Percentiles rank a stretch among this genome's conserved stretches.
phyloP scores from a whole-genome alignment of 1,140 invertebrate genomes.

The Drosophila hydei region DNA sequence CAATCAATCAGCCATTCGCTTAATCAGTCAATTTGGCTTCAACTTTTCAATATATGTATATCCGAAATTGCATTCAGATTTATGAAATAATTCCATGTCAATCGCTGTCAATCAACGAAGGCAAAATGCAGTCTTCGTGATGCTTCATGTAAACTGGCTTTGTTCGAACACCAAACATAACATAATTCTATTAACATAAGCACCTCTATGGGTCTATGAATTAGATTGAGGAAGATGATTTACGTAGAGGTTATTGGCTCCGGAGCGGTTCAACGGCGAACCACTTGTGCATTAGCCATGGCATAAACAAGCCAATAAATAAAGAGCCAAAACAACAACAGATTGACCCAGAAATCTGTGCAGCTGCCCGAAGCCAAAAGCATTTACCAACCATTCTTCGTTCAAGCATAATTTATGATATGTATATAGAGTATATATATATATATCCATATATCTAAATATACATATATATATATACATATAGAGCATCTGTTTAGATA shows the following conservation, averaged over 20 bases:
- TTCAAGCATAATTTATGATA: conserved; percentile 9
- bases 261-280: conserved; percentile 2
- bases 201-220: too few species aligned
- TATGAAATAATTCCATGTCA: too few species aligned
- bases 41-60: too few species aligned
- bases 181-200: too few species aligned
- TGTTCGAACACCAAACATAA: too few species aligned
- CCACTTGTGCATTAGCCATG: conserved; percentile 1
- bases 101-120: too few species aligned
- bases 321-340: conserved; percentile 16
- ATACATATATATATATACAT: conserved; percentile 33
- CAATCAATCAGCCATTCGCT: too few species aligned
- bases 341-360: conserved; percentile 48
- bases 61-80: too few species aligned
- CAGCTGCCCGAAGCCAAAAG: conserved; percentile 28
- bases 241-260: neutral
- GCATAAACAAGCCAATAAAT: conserved; percentile 3
- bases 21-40: too few species aligned
- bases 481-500: conserved; percentile 29
- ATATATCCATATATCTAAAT: conserved; percentile 11
- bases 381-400: conserved; percentile 7
- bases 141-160: too few species aligned
- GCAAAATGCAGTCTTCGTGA: too few species aligned
- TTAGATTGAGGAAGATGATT: neutral
- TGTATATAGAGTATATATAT: conserved; percentile 12